Percentiles rank a stretch among this genome's conserved stretches.
phyloP scores from a whole-genome alignment of 1,140 invertebrate genomes.

The Elysia chlorotica region DNA sequence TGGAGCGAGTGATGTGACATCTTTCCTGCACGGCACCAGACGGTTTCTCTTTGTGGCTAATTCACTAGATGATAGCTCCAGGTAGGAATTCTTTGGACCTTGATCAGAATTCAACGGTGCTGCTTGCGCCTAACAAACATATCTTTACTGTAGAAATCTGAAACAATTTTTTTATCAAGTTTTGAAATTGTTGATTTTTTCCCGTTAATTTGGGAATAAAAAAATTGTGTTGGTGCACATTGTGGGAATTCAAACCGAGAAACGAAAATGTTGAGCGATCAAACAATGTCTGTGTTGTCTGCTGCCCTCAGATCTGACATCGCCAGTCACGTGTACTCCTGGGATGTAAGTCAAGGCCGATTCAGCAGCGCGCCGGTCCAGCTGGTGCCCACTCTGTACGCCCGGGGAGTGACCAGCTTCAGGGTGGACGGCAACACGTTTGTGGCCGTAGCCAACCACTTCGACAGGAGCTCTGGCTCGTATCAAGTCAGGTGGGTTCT shows the following conservation, averaged over 20 bases:
- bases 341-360: conserved; percentile 32
- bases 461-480: conserved; percentile 33
- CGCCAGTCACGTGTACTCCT: conserved; percentile 41
- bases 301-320: no score
- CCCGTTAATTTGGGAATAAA: no score
- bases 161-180: no score
- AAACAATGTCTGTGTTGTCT: no score
- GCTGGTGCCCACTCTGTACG: conserved; percentile 40
- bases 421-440: conserved; percentile 39
- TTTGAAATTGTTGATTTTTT: no score
- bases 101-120: no score
- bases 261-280: no score
- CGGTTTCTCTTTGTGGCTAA: conserved; percentile 48
- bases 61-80: conserved; percentile 45
- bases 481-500: conserved; percentile 42
- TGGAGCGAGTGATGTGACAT: conserved; percentile 46
- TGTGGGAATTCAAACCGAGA: no score
- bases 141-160: no score
- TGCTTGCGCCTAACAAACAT: no score
- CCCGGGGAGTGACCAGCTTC: conserved; percentile 36
- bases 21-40: conserved; percentile 30
- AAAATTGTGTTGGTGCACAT: no score
- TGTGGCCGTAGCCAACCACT: conserved; percentile 51
- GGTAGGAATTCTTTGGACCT: no score
- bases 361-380: conserved; percentile 42